These are phyloP conservation scores for Cercopithecus neglectus DNA, from an alignment of 2,797 vertebrate species.

Conservation along the genomic window DNA sequence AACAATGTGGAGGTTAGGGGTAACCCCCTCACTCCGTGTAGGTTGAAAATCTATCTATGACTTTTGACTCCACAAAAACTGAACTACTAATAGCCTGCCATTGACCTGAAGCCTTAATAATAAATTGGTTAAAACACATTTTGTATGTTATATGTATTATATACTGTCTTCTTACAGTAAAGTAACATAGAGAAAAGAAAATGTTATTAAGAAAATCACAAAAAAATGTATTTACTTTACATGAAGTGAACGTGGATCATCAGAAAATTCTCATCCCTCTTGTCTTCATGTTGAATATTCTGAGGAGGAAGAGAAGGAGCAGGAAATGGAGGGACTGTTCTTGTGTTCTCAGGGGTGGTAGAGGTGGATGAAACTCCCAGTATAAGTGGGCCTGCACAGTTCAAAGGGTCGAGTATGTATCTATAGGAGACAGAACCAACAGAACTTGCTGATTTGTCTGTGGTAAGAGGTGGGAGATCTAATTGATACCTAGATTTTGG, in stretches of 20 bases:
- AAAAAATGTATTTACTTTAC: not conserved
- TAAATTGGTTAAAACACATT: not conserved
- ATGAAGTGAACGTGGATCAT: not conserved
- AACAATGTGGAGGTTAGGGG: not conserved
- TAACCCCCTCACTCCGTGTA: not conserved
- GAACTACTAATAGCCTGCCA: not conserved
- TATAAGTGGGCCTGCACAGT: not conserved
- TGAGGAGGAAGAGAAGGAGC: not conserved
- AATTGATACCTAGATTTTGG: not conserved
- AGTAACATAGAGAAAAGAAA: not conserved
- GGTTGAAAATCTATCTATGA: not conserved
- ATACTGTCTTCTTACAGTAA: not conserved
- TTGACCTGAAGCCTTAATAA: not conserved
- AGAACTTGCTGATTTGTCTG: not conserved
- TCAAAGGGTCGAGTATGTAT: not conserved
- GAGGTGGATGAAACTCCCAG: not conserved
- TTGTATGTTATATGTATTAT: not conserved
- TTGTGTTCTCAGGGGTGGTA: not conserved
- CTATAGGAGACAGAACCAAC: not conserved
- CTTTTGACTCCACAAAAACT: not conserved
- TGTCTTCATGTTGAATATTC: too few species aligned
- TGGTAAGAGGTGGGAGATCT: not conserved
- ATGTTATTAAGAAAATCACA: not conserved
- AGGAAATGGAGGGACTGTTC: not conserved
- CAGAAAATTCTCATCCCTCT: not conserved